Evolutionary conservation across 2,888 invertebrate genomes (phyloP).

Genomic region (Xestobium rufovillosum): DNA sequence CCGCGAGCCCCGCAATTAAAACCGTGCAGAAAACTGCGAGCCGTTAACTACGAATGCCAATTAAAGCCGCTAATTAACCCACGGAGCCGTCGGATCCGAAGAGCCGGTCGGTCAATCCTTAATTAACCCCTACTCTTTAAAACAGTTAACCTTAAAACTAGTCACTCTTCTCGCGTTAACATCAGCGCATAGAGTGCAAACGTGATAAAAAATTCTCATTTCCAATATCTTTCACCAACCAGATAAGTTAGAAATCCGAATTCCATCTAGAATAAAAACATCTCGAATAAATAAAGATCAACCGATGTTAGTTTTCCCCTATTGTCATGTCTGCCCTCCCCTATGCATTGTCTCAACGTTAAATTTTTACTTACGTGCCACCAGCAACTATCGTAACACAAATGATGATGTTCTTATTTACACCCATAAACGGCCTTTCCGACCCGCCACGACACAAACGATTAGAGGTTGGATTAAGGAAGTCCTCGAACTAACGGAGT

Average conservation of each 20-base stretch:
- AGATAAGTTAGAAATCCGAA: constrained; percentile 5
- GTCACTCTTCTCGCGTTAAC: neutral
- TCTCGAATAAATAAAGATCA: constrained; percentile 7
- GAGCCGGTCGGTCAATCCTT: too few species aligned
- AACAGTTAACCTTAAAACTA: neutral
- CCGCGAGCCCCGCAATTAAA: too few species aligned
- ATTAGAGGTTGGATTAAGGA: constrained; percentile 10
- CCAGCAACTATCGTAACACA: neutral
- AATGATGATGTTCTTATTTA: neutral
- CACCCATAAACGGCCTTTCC: constrained; percentile 11
- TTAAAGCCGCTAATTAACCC: too few species aligned
- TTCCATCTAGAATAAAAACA: constrained; percentile 6
- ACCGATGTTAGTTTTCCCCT: constrained; percentile 6
- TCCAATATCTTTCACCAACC: constrained; percentile 1
- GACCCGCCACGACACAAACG: constrained; percentile 9
- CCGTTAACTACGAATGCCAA: too few species aligned
- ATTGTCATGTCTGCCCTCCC: constrained; percentile 5
- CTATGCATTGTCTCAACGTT: constrained; percentile 11
- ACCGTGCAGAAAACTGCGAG: too few species aligned
- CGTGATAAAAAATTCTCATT: neutral
- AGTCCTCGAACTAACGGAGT: constrained; percentile 15
- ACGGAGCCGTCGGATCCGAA: too few species aligned
- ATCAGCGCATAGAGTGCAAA: constrained; percentile 1
- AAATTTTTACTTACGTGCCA: constrained; percentile 6
- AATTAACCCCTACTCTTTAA: too few species aligned